Base-by-base conservation (phyloP, 30 jellyfish, hydroid and myxozoan species). In the Calvadosia cruxmelitensis region DNA sequence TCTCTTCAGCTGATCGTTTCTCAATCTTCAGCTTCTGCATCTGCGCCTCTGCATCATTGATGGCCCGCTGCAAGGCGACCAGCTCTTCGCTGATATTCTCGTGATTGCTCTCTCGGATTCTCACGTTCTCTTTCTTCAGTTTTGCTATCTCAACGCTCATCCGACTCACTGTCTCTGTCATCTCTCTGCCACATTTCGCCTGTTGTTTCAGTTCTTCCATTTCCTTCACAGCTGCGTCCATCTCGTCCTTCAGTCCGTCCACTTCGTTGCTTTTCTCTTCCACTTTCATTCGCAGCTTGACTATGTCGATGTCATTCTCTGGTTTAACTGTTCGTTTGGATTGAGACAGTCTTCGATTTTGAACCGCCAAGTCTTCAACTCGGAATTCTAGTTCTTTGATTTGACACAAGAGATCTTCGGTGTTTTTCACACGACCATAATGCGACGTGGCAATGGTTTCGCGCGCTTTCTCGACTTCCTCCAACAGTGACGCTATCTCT, bases 251-350 rank as follows among this genome's bases (percentile, higher is more conserved):
- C 26, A 89, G 66, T 7, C 68, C 63, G 72, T 89, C 95, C 34
- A 67, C 72, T 52, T 89, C 95, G 0, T 53, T 67, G 72, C 85
- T 52, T 62, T 81, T 81, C 2, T 12, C 27, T 29, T 81, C 83
- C 5, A 80, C 84, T 49, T 36, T 73, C 50, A 27, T 27, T 63
- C 73, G 72, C 70, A 81, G 49, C 15, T 67, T 35, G 12, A 20
- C 32, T 12, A 32, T 32, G 27, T 65, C 74, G 13, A 23, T 25
- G 25, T 20, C 20, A 65, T 16, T 30, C 20, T 65, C 65, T 23
- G 66, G 20, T 16, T 24, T 27, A 57, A 5, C 7, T 12, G 7
- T 57, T 13, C 27, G 5, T 23, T 13, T 65, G 20, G 12, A 23
- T 5, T 32, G 64, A 10, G 27, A 20, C 25, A 16, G 53, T n/a